phyloP scores from a whole-genome alignment of 1,140 invertebrate genomes.

The Drosophila triauraria region DNA sequence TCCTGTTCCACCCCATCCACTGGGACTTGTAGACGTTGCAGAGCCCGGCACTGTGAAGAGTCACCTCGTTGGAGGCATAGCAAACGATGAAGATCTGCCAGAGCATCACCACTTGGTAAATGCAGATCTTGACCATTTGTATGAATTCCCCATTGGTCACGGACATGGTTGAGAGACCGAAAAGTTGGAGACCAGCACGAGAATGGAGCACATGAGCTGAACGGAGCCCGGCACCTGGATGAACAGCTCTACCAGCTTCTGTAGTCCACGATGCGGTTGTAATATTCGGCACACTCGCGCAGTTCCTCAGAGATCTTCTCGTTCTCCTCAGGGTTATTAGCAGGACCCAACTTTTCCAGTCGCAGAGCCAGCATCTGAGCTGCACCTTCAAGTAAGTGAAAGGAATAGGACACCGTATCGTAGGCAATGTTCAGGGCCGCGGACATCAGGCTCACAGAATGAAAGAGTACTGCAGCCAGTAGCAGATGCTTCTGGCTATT shows the following conservation, averaged over 20 bases:
- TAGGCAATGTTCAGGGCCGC: constrained; percentile 69
- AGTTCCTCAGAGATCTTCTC: constrained; percentile 34
- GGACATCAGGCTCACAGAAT: constrained; percentile 50
- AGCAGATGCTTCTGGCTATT: constrained; percentile 31
- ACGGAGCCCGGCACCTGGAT: constrained; percentile 62
- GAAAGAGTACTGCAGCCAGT: constrained; percentile 48
- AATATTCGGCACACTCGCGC: constrained; percentile 55
- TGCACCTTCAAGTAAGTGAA: constrained; percentile 62
- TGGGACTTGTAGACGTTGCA: constrained; percentile 66
- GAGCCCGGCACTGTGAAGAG: constrained; percentile 53
- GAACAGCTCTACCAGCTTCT: constrained; percentile 58
- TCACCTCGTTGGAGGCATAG: constrained; percentile 73
- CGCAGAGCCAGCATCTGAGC: constrained; percentile 59
- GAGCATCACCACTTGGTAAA: constrained; percentile 73
- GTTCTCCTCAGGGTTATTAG: constrained; percentile 1
- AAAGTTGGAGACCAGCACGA: constrained; percentile 78
- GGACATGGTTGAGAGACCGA: constrained; percentile 60
- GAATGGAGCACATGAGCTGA: constrained; percentile 68
- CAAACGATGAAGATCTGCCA: constrained; percentile 78
- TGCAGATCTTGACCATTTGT: constrained; percentile 52
- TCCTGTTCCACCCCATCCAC: constrained; percentile 63
- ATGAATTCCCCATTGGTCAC: constrained; percentile 21
- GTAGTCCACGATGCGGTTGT: constrained; percentile 47
- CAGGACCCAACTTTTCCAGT: constrained; percentile 49
- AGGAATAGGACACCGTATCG: constrained; percentile 53